Percentiles rank a stretch among this genome's conserved stretches.
Conservation (phyloP, 2,113 vertebrate genomes). For the Chrysochloris asiatica region DNA sequence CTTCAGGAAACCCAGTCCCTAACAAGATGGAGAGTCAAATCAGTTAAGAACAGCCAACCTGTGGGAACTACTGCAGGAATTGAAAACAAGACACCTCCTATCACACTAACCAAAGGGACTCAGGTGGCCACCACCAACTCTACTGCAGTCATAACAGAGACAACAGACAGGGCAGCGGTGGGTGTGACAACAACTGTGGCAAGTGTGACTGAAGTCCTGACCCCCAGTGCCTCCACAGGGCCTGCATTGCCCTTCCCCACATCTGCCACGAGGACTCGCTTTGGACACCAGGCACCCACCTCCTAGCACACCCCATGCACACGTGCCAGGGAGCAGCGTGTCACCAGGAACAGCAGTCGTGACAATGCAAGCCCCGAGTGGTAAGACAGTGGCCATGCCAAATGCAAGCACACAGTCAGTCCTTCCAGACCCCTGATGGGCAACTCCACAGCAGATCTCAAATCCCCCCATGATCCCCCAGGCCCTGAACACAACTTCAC, state of each 20-base stretch:
- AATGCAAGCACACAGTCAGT: fast-evolving
- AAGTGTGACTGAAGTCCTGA: fast-evolving
- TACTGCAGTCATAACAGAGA: neutral
- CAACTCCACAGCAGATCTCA: neutral
- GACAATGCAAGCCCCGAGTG: fast-evolving
- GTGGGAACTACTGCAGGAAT: fast-evolving
- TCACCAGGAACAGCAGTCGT: fast-evolving
- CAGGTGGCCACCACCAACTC: fast-evolving
- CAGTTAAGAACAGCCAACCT: fast-evolving
- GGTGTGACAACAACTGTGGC: fast-evolving
- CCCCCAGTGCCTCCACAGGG: neutral
- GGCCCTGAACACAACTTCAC: neutral
- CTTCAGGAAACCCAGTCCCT: neutral
- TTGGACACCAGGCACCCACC: fast-evolving
- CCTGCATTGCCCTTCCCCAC: fast-evolving
- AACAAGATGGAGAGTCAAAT: neutral
- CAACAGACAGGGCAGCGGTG: neutral
- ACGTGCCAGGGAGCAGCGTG: fast-evolving
- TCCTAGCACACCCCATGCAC: fast-evolving
- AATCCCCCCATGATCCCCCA: neutral
- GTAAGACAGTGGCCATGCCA: fast-evolving
- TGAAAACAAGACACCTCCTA: neutral
- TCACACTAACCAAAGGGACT: fast-evolving
- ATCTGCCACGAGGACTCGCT: fast-evolving
- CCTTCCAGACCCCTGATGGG: fast-evolving